Percentiles rank a stretch among this genome's conserved stretches.
Conservation (phyloP, 2,113 vertebrate genomes). For the Syngnathus scovelli region DNA sequence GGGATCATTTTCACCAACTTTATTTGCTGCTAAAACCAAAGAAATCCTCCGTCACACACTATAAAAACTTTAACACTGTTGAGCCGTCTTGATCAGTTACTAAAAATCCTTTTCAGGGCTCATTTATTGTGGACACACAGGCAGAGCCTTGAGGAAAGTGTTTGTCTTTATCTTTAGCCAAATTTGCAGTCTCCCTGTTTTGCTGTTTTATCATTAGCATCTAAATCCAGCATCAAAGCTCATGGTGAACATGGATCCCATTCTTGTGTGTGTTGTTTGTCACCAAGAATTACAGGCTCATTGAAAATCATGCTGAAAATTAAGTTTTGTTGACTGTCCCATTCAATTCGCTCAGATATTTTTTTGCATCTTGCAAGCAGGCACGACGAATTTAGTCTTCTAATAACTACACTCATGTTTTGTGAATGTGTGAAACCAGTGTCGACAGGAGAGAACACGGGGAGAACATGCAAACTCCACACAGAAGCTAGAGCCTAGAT, state of each 20-base stretch:
- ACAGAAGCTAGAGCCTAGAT: too few relatives aligned
- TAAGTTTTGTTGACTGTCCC: background rate
- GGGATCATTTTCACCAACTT: slow-evolving; percentile 25
- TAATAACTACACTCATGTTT: too few relatives aligned
- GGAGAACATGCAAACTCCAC: too few relatives aligned
- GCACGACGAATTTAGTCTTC: too few relatives aligned
- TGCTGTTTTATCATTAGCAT: slow-evolving; percentile 43
- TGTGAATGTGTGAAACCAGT: too few relatives aligned
- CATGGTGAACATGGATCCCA: slow-evolving; percentile 16
- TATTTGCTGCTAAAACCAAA: slow-evolving; percentile 29
- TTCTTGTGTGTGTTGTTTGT: slow-evolving; percentile 38
- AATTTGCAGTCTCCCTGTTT: slow-evolving; percentile 25
- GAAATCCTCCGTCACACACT: background rate
- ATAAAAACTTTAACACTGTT: background rate
- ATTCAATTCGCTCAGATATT: background rate
- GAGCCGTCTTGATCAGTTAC: slow-evolving; percentile 11
- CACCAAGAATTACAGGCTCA: slow-evolving; percentile 15
- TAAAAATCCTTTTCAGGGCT: slow-evolving; percentile 40
- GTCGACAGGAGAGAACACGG: too few relatives aligned
- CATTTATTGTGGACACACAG: slow-evolving; percentile 35
- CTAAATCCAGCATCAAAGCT: slow-evolving; percentile 52
- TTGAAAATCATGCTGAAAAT: background rate
- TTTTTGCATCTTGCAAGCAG: too few relatives aligned
- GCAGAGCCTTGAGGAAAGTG: slow-evolving; percentile 22
- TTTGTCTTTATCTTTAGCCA: slow-evolving; percentile 33